These are phyloP conservation scores for Sinella curviseta DNA, from an alignment of 1,140 invertebrate genomes.

Conservation along the genomic window DNA sequence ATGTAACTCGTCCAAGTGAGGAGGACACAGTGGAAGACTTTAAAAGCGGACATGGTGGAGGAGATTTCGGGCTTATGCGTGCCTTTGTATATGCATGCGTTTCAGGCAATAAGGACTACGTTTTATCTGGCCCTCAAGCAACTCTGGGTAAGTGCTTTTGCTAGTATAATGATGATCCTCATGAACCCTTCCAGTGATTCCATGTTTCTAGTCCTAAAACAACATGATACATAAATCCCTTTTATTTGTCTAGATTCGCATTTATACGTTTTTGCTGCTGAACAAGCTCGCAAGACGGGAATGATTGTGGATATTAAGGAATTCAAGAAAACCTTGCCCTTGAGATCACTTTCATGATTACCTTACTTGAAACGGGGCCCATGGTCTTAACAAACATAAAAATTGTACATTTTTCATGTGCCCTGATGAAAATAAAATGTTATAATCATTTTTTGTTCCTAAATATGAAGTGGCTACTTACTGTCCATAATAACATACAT, in stretches of 20 bases:
- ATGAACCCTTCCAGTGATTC: neutral
- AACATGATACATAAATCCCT: neutral
- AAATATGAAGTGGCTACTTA: too few relatives aligned
- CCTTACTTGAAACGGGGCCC: too few relatives aligned
- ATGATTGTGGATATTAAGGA: constrained; percentile 42
- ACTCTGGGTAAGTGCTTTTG: constrained; percentile 39
- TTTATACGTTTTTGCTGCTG: constrained; percentile 48
- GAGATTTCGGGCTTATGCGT: constrained; percentile 54
- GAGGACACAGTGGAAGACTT: constrained; percentile 2
- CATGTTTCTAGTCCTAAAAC: neutral
- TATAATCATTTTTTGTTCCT: too few relatives aligned
- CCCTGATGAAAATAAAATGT: too few relatives aligned
- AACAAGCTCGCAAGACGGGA: constrained; percentile 35
- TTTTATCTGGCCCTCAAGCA: constrained; percentile 46
- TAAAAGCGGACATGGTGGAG: constrained; percentile 54
- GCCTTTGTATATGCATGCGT: constrained; percentile 54
- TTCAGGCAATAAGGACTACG: constrained; percentile 39
- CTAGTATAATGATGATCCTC: neutral
- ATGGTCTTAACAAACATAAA: too few relatives aligned
- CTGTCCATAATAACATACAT: too few relatives aligned
- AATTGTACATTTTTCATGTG: too few relatives aligned
- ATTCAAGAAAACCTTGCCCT: constrained; percentile 33
- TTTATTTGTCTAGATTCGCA: constrained; percentile 39
- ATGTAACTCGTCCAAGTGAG: constrained; percentile 41
- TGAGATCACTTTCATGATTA: neutral